phyloP scores from a whole-genome alignment of 2,113 vertebrate species.

The Gymnobelideus leadbeateri region DNA sequence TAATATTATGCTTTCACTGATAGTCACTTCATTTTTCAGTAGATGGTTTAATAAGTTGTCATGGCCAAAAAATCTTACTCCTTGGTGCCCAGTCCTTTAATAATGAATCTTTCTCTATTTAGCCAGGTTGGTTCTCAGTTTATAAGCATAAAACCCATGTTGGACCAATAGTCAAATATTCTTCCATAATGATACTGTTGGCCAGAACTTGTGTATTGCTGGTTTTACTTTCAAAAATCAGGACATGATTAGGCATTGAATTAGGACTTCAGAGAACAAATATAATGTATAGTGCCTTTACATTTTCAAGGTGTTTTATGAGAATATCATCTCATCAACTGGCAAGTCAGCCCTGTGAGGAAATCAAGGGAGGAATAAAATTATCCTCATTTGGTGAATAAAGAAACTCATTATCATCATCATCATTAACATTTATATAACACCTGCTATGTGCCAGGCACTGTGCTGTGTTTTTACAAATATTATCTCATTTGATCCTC shows the following conservation, averaged over 20 bases:
- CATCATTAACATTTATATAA: neutral
- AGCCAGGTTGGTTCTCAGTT: neutral
- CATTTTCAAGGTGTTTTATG: neutral
- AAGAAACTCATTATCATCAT: neutral
- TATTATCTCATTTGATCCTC: neutral
- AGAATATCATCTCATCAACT: neutral
- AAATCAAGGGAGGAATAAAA: neutral
- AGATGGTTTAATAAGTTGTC: neutral
- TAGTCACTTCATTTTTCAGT: neutral
- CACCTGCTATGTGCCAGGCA: neutral
- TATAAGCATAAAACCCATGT: neutral
- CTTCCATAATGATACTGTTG: neutral
- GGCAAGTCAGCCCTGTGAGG: neutral
- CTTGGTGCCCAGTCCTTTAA: neutral
- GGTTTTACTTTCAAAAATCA: neutral
- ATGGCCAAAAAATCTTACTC: neutral
- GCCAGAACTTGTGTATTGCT: neutral
- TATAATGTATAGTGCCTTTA: neutral
- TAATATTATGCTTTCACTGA: neutral
- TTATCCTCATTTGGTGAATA: neutral
- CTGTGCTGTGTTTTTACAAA: neutral
- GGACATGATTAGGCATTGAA: neutral
- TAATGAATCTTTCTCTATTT: neutral
- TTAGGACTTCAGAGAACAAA: neutral
- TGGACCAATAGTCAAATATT: neutral